Evolutionary conservation across 2,888 invertebrate genomes (phyloP), one percentile per base, ranked within the genome.

Genomic region (Cephus spinipes): DNA sequence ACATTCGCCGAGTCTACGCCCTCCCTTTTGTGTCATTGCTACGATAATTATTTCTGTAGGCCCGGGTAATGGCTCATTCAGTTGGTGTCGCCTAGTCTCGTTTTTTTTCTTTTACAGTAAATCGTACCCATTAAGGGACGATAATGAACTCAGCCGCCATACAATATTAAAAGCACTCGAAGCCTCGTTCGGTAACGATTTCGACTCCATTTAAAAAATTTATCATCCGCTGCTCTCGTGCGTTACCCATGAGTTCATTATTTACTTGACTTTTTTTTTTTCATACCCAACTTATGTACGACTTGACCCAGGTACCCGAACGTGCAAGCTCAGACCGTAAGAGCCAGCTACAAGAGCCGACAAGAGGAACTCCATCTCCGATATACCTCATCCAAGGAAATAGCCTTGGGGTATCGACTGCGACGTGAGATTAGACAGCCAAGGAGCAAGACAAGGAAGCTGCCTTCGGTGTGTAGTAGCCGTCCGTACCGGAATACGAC

Each of bases 11-110:
- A 82, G 77, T 78, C 76, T 77, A 74, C 76, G n/a, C 82, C 85
- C 81, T 85, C 89, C 88, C 87, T 88, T 84, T 80, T 81, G 81
- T 81, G 78, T 80, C 80, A 77, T 83, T 81, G 85, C 87, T 86
- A 88, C 88, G 90, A 90, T 90, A 90, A 90, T 91, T 90, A 90
- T 90, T 89, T 88, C 88, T 89, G 88, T 88, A 87, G 86, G 86
- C 78, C 77, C 77, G 79, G 78, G 87, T 90, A 91, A 91, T 91
- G 90, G 90, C 90, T 91, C 91, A 91, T 91, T 90, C 90, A 89
- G 87, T 79, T 78, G 84, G 87, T 88, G 87, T 89, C 87, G 76
- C 69, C 76, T 73, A 79, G 75, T 83, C 80, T 77, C 80, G n/a
- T 82, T 85, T 81, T 84, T 73, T 75, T 77, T 79, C 75, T 73